Conservation (phyloP, 2,797 vertebrate genomes). For the Sphenodon punctatus region DNA sequence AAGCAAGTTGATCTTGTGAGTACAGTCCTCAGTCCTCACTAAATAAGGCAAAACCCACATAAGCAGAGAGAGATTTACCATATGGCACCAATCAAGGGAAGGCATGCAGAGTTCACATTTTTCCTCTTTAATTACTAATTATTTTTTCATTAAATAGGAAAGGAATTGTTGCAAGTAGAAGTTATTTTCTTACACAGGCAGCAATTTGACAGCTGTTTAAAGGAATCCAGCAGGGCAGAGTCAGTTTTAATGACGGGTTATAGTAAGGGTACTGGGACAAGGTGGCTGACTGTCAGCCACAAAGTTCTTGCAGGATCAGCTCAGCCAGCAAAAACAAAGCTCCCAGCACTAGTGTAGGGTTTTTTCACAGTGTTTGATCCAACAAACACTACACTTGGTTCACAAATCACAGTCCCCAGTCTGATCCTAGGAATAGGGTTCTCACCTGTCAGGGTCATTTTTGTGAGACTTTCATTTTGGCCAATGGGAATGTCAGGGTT, state of each 20-base stretch:
- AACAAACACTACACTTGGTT: no score
- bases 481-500: no score
- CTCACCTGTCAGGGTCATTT: no score
- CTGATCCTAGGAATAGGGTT: no score
- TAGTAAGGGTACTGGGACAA: background rate
- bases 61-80: conserved; percentile 20
- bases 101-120: background rate
- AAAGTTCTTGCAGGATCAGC: no score
- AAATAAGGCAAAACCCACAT: conserved; percentile 20
- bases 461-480: no score
- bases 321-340: no score
- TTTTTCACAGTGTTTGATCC: no score
- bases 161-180: background rate
- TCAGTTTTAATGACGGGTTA: background rate
- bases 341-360: no score
- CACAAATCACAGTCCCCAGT: no score
- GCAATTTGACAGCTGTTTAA: no score
- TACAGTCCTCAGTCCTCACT: background rate
- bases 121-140: background rate
- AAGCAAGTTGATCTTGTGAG: conserved; percentile 33
- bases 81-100: background rate
- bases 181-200: background rate
- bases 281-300: no score
- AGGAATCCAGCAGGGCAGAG: background rate
- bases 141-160: conserved; percentile 9